Conservation (phyloP, 2,888 invertebrate genomes). For the Branchellion lobata region DNA sequence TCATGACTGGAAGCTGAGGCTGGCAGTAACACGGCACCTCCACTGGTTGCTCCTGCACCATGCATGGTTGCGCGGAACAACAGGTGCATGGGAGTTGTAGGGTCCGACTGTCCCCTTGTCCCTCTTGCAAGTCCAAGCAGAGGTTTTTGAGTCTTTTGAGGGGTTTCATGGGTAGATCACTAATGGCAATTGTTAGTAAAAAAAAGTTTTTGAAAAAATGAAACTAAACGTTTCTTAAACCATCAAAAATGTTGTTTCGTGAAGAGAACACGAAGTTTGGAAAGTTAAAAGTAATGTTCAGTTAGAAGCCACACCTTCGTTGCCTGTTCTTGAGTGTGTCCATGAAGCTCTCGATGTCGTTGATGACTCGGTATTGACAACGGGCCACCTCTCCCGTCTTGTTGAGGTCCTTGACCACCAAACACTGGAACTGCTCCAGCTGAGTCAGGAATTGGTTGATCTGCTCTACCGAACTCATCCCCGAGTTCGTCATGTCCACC, state of each 20-base stretch:
- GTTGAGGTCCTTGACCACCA: conserved; percentile 19
- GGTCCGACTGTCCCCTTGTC: background rate
- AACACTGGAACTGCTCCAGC: conserved; percentile 34
- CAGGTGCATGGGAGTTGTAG: background rate
- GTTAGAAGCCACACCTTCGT: conserved; percentile 16
- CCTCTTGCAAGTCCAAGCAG: background rate
- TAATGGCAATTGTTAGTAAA: background rate
- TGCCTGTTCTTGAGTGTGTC: conserved; percentile 30
- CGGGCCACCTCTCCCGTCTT: conserved; percentile 40
- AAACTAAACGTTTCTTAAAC: too few species aligned
- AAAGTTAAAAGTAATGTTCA: too few species aligned
- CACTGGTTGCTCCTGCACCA: too few species aligned
- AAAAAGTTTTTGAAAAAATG: too few species aligned
- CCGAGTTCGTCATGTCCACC: conserved; percentile 25
- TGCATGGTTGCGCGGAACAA: background rate
- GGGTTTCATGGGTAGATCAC: background rate
- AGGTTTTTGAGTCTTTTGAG: background rate
- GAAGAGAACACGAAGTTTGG: too few species aligned
- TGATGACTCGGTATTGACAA: conserved; percentile 41
- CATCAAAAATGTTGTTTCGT: too few species aligned
- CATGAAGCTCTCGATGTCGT: conserved; percentile 33
- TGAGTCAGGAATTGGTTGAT: conserved; percentile 27
- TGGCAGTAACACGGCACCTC: background rate
- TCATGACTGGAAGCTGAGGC: background rate
- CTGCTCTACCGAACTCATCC: conserved; percentile 25